A percentile compares a stretch with the other conserved stretches of the same genome.
phyloP scores from a whole-genome alignment of 2,797 vertebrate species.

The Hydrocynus forskahlii region DNA sequence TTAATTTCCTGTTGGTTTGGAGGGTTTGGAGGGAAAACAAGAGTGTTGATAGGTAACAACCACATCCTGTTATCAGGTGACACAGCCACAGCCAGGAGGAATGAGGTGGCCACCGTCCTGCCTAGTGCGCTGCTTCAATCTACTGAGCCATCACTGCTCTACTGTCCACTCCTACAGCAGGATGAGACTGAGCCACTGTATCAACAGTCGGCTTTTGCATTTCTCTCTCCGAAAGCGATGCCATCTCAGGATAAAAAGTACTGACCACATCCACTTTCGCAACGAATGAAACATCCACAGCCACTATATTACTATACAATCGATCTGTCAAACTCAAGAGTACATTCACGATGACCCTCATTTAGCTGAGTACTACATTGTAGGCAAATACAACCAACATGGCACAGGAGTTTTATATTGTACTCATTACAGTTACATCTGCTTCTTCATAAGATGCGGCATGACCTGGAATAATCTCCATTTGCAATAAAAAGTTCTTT shows the following conservation, averaged over 20 bases:
- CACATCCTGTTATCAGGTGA: conserved; percentile 56
- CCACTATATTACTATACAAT: background rate
- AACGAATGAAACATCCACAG: conserved; percentile 29
- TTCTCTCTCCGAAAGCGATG: background rate
- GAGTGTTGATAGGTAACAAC: conserved; percentile 49
- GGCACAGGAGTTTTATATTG: background rate
- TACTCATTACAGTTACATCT: background rate
- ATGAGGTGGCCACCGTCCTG: conserved; percentile 20
- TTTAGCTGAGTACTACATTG: too few relatives aligned
- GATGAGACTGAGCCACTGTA: conserved; percentile 22
- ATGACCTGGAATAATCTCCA: background rate
- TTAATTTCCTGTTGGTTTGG: conserved; percentile 67
- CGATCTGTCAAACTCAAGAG: too few relatives aligned
- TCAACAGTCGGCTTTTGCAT: background rate
- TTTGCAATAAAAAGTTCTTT: conserved; percentile 8
- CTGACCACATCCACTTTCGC: conserved; percentile 24
- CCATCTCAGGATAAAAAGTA: background rate
- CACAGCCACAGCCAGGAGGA: conserved; percentile 22
- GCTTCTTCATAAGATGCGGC: background rate
- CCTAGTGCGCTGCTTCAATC: background rate
- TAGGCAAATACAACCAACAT: background rate
- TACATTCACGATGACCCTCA: too few relatives aligned
- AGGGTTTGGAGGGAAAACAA: conserved; percentile 53
- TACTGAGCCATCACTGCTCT: background rate
- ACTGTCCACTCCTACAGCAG: background rate